A percentile compares a stretch with the other conserved stretches of the same genome.
These are phyloP conservation scores for Operophtera brumata DNA, from an alignment of 2,888 invertebrate species.

Conservation along the genomic window DNA sequence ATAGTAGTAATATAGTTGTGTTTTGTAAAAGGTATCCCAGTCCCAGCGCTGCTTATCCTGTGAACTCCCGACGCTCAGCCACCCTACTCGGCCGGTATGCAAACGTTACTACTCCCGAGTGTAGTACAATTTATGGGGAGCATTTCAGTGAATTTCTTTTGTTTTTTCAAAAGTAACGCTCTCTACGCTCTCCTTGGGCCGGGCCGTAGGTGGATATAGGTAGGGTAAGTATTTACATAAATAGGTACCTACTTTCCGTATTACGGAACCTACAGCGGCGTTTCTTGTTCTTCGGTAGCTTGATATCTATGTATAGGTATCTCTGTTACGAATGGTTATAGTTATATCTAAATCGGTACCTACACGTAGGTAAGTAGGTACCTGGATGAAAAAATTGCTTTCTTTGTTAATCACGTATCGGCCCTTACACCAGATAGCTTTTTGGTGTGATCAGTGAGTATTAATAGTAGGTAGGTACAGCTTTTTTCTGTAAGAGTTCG, in stretches of 20 bases:
- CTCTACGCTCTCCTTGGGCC: slow-evolving; percentile 38
- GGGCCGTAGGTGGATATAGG: slow-evolving; percentile 45
- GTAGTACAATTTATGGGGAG: slow-evolving; percentile 75
- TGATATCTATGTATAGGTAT: background rate
- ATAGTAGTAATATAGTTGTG: too few relatives aligned
- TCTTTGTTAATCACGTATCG: too few relatives aligned
- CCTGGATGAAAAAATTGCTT: too few relatives aligned
- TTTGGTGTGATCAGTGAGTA: too few relatives aligned
- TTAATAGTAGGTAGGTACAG: too few relatives aligned
- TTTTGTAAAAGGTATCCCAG: too few relatives aligned
- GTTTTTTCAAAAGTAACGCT: slow-evolving; percentile 68
- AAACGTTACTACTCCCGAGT: slow-evolving; percentile 70
- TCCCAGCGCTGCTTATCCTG: background rate
- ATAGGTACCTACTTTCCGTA: slow-evolving; percentile 35
- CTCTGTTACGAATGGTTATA: background rate
- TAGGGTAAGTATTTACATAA: slow-evolving; percentile 49
- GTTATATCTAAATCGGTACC: too few relatives aligned
- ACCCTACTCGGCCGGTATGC: slow-evolving; percentile 67
- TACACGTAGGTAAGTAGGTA: too few relatives aligned
- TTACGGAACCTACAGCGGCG: slow-evolving; percentile 20
- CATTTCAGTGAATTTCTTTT: slow-evolving; percentile 75
- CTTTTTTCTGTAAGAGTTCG: too few relatives aligned
- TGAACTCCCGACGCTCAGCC: slow-evolving; percentile 9
- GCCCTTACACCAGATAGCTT: too few relatives aligned
- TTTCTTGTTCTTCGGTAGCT: slow-evolving; percentile 3